Evolutionary conservation across 2,113 vertebrate species (phyloP).

Genomic region (Oryzias javanicus): DNA sequence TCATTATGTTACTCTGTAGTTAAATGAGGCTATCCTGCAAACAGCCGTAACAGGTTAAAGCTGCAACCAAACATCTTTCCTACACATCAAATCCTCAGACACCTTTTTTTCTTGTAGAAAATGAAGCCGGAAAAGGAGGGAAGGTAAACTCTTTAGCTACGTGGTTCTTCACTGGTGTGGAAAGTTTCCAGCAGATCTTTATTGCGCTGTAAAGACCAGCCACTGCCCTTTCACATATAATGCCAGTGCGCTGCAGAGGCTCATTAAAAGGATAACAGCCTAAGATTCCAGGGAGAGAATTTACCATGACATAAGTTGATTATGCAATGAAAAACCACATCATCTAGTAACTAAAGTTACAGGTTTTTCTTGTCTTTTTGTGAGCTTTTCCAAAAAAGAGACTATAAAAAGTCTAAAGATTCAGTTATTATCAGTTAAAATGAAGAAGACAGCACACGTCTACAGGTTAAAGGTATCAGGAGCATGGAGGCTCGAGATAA

Average conservation of each 20-base stretch:
- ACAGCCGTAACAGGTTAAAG: conserved; percentile 47
- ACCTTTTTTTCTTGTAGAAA: neutral
- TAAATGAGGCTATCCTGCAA: conserved; percentile 56
- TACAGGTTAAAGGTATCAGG: conserved; percentile 12
- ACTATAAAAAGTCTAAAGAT: conserved; percentile 10
- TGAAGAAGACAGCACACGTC: neutral
- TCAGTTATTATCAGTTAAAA: conserved; percentile 2
- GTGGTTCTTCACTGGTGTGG: neutral
- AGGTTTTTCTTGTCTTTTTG: neutral
- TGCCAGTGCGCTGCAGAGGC: conserved; percentile 15
- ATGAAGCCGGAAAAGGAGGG: conserved; percentile 17
- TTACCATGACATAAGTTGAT: conserved; percentile 40
- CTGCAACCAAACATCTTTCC: conserved; percentile 25
- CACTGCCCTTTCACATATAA: conserved; percentile 30
- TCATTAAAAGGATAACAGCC: conserved; percentile 40
- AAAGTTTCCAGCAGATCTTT: conserved; percentile 19
- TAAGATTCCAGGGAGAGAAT: conserved; percentile 24
- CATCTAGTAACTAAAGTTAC: conserved; percentile 2
- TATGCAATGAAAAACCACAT: conserved; percentile 30
- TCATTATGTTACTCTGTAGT: conserved; percentile 54
- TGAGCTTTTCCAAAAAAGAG: conserved; percentile 3
- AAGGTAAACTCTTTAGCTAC: conserved; percentile 12
- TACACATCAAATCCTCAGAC: conserved; percentile 18
- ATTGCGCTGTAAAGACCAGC: conserved; percentile 11
- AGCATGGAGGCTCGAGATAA: neutral